Percentiles rank a stretch among this genome's conserved stretches.
Conservation (phyloP, 2,113 vertebrate species). For the Rhinogobius similis region DNA sequence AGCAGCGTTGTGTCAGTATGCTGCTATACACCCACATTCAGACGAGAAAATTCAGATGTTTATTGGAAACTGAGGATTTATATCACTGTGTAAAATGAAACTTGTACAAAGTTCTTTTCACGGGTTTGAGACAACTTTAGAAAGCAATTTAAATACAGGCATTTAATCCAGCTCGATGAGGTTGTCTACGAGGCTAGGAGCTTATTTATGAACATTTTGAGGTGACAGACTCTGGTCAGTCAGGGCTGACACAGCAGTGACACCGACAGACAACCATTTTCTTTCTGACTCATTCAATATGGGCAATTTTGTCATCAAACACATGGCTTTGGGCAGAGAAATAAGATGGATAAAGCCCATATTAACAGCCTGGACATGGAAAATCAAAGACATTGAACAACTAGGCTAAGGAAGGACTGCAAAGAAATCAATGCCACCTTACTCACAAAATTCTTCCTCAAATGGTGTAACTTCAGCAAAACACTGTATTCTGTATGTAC, state of each 20-base stretch:
- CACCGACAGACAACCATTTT: not conserved
- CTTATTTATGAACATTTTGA: not conserved
- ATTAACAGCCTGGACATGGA: not conserved
- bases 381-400: too few relatives aligned
- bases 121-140: not conserved
- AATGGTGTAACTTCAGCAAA: too few relatives aligned
- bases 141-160: not conserved
- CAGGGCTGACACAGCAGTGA: not conserved
- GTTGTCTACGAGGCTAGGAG: not conserved
- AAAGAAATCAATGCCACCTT: too few relatives aligned
- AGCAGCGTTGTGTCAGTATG: conserved; percentile 24
- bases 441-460: too few relatives aligned
- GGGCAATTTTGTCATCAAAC: not conserved
- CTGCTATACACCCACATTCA: conserved; percentile 33
- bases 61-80: not conserved
- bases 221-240: not conserved
- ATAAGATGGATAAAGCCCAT: not conserved
- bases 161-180: not conserved
- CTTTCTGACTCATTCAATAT: not conserved
- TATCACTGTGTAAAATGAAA: not conserved
- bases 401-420: too few relatives aligned
- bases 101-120: not conserved
- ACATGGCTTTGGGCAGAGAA: not conserved
- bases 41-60: conserved; percentile 40
- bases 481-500: too few relatives aligned